These are phyloP conservation scores for Physeter macrocephalus DNA, from an alignment of 2,113 vertebrate genomes.

Conservation along the genomic window DNA sequence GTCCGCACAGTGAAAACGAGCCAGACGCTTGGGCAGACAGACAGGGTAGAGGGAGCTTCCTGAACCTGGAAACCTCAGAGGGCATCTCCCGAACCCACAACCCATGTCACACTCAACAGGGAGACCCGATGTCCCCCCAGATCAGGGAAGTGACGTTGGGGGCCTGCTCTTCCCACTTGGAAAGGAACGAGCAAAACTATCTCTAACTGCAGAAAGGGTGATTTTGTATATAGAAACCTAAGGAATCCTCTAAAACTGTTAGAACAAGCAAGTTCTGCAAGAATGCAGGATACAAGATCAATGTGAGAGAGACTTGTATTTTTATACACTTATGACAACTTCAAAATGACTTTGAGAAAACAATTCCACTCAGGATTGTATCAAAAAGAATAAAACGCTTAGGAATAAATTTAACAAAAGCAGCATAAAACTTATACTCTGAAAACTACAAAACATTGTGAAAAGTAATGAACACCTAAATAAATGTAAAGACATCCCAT, in stretches of 20 bases:
- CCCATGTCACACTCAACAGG: accelerated
- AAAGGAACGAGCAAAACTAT: background rate
- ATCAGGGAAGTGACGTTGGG: background rate
- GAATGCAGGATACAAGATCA: too few relatives aligned
- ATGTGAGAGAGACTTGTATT: accelerated
- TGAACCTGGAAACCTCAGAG: background rate
- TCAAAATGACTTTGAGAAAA: background rate
- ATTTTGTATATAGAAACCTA: too few relatives aligned
- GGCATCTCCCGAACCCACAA: background rate
- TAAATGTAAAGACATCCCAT: background rate
- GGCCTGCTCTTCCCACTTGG: background rate
- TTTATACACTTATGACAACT: accelerated
- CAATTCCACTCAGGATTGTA: background rate
- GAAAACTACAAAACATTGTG: background rate
- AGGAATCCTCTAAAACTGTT: background rate
- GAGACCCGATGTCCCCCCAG: background rate
- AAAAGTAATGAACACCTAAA: background rate
- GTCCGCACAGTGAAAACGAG: accelerated
- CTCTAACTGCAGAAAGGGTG: too few relatives aligned
- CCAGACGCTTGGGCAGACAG: too few relatives aligned
- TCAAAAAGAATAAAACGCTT: background rate
- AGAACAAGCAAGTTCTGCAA: background rate
- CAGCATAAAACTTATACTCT: background rate
- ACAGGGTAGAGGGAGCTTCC: background rate
- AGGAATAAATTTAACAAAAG: background rate